Conservation (phyloP, 2,113 vertebrate species). For the Girardinichthys multiradiatus region DNA sequence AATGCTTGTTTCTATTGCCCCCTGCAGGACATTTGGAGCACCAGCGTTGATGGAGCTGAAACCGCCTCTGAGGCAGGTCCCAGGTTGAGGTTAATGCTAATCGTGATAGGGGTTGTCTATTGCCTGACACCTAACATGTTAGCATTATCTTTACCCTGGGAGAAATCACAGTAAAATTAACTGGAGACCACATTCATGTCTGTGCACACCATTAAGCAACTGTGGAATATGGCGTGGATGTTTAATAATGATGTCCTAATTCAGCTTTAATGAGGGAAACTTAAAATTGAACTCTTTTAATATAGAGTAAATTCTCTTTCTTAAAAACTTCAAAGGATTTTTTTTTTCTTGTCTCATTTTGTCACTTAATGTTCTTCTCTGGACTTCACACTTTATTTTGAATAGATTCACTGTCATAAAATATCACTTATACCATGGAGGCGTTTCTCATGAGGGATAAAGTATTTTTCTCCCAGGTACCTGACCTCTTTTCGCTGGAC, state of each 20-base stretch:
- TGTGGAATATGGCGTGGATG: conserved; percentile 3
- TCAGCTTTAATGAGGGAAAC: background rate
- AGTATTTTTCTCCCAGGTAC: background rate
- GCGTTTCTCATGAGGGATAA: background rate
- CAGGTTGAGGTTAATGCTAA: conserved; percentile 85
- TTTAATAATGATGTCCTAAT: background rate
- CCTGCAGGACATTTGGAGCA: conserved; percentile 50
- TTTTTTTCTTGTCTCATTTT: too few species aligned
- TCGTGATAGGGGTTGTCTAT: conserved; percentile 85
- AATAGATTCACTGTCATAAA: background rate
- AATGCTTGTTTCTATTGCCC: conserved; percentile 40
- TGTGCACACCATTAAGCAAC: background rate
- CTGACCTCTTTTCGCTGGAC: too few species aligned
- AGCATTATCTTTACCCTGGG: conserved; percentile 82
- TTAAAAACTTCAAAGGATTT: too few species aligned
- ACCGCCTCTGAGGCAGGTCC: conserved; percentile 17
- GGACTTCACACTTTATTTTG: background rate
- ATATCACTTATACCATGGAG: background rate
- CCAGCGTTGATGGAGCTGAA: background rate
- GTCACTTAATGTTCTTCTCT: too few species aligned
- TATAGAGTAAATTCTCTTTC: background rate
- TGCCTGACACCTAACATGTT: conserved; percentile 78
- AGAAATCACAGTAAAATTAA: conserved; percentile 14
- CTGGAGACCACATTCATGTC: background rate
- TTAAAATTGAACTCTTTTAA: background rate